These are phyloP conservation scores for Parazoanthus swiftii DNA, from an alignment of 92 coral and sea anemone genomes.

Conservation along the genomic window DNA sequence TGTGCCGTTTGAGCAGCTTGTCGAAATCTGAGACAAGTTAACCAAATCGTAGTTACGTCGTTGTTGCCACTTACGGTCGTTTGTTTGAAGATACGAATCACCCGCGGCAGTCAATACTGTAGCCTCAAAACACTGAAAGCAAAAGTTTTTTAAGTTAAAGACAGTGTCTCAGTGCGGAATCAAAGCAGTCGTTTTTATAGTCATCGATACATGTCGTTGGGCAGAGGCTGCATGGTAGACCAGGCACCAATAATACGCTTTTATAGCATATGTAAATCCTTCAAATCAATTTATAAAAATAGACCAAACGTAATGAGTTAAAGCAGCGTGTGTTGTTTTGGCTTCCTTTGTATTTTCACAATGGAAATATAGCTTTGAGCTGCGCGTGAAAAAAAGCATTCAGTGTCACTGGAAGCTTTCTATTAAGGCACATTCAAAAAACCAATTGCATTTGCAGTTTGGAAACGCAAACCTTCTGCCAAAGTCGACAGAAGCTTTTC, in stretches of 20 bases:
- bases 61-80: too few species aligned
- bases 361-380: background rate
- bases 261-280: background rate
- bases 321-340: background rate
- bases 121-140: too few species aligned
- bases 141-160: background rate
- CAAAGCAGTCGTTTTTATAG: background rate
- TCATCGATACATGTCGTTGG: background rate
- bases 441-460: too few species aligned
- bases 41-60: too few species aligned
- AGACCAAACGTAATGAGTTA: slow-evolving; percentile 4
- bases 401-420: too few species aligned
- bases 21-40: too few species aligned
- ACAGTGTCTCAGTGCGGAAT: background rate
- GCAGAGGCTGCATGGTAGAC: background rate
- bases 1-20: too few species aligned
- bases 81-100: too few species aligned
- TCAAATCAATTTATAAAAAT: background rate
- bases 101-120: too few species aligned
- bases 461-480: background rate
- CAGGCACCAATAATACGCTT: background rate
- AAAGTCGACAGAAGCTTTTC: background rate
- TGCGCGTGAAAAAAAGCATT: too few species aligned
- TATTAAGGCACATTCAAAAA: too few species aligned
- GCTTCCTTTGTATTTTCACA: background rate